phyloP scores from a whole-genome alignment of 2,113 vertebrate species.

The Myotis brandtii region DNA sequence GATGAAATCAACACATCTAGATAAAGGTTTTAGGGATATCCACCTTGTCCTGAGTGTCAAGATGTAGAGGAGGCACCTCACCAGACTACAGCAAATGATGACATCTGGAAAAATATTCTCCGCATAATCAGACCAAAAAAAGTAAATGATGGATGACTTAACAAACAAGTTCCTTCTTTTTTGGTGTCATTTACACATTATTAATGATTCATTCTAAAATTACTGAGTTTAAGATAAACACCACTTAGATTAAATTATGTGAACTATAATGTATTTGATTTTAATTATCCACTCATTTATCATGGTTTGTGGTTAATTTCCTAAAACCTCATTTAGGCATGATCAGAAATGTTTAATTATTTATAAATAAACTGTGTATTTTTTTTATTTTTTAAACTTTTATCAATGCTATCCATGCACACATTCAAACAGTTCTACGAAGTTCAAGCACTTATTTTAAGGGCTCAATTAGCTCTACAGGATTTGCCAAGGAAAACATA shows the following conservation, averaged over 20 bases:
- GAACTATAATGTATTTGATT: background rate
- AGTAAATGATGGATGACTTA: background rate
- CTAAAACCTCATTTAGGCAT: background rate
- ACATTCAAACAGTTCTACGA: background rate
- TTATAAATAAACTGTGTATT: background rate
- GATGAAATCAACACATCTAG: background rate
- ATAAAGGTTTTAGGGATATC: background rate
- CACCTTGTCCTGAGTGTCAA: background rate
- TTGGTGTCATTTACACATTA: background rate
- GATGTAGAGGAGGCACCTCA: background rate
- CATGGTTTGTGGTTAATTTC: slow-evolving; percentile 12
- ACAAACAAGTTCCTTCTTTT: background rate
- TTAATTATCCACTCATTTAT: slow-evolving; percentile 25
- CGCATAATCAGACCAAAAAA: background rate
- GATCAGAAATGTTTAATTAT: slow-evolving; percentile 34
- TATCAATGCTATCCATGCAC: background rate
- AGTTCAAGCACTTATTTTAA: background rate
- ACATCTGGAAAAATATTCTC: background rate
- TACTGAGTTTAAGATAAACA: slow-evolving; percentile 33
- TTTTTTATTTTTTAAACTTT: background rate
- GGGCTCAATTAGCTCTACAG: background rate
- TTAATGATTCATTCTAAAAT: background rate
- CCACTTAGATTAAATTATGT: slow-evolving; percentile 20
- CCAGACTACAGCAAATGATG: background rate
- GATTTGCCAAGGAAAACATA: background rate